Conservation (phyloP, 2,113 vertebrate species). For the Callaeas wilsoni region DNA sequence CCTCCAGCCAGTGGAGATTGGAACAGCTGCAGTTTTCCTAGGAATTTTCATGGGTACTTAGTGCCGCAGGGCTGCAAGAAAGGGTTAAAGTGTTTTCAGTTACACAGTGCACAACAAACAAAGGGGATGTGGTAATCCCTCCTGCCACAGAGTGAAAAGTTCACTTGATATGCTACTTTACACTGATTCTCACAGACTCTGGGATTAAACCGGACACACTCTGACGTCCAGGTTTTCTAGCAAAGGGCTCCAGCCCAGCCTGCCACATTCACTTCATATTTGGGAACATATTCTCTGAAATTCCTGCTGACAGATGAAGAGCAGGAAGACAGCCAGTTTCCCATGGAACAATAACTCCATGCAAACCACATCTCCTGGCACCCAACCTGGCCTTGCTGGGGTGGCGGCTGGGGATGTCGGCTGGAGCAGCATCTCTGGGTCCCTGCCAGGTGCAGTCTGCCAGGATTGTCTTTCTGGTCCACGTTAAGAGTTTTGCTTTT, state of each 20-base stretch:
- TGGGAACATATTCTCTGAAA: conserved; percentile 67
- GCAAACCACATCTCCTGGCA: conserved; percentile 17
- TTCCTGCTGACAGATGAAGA: conserved; percentile 76
- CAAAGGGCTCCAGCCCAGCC: conserved; percentile 48
- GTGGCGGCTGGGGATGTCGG: not conserved
- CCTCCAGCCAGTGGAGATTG: not conserved
- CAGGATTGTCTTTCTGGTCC: not conserved
- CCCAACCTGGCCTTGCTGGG: conserved; percentile 25
- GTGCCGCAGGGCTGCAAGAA: conserved; percentile 14
- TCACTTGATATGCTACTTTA: conserved; percentile 60
- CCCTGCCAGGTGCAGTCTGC: not conserved
- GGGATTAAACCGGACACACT: conserved; percentile 59
- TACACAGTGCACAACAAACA: conserved; percentile 38
- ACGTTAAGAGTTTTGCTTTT: not conserved
- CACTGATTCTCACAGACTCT: conserved; percentile 53
- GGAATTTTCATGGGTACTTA: conserved; percentile 59
- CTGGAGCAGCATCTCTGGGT: not conserved
- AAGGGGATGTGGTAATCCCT: conserved; percentile 59
- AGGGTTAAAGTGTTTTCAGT: conserved; percentile 59
- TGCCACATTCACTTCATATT: conserved; percentile 72
- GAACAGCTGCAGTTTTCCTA: conserved; percentile 59
- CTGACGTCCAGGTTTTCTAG: conserved; percentile 59
- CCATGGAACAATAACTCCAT: conserved; percentile 70
- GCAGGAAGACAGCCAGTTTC: conserved; percentile 72
- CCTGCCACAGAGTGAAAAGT: conserved; percentile 63